Conservation (phyloP, 2,113 vertebrate genomes). For the Holacanthus passer region DNA sequence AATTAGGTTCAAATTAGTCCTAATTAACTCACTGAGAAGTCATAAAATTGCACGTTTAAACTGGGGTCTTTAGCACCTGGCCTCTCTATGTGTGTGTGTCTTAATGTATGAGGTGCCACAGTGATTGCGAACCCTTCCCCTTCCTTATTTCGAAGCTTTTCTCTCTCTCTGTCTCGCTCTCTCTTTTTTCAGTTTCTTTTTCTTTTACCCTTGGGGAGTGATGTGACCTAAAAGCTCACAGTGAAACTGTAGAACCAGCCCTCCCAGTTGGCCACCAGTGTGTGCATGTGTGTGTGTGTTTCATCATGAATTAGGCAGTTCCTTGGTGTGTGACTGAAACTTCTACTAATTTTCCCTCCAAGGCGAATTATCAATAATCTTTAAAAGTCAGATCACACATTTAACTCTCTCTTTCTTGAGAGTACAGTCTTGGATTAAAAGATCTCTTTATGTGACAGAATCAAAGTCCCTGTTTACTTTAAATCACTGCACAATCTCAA, state of each 20-base stretch:
- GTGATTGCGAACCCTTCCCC: conserved; percentile 16
- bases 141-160: neutral
- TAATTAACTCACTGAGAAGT: conserved; percentile 38
- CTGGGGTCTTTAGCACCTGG: conserved; percentile 19
- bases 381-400: neutral
- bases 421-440: neutral
- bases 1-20: conserved; percentile 43
- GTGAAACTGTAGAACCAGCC: conserved; percentile 65
- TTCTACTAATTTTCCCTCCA: neutral
- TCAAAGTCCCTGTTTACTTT: neutral
- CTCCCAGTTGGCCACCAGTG: conserved; percentile 48
- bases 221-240: conserved; percentile 63
- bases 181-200: conserved; percentile 30
- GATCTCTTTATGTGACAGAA: neutral
- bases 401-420: neutral
- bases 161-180: conserved; percentile 15
- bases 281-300: neutral
- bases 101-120: conserved; percentile 27
- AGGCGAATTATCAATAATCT: neutral
- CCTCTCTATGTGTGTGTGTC: neutral
- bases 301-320: conserved; percentile 41
- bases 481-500: neutral
- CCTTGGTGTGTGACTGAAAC: neutral
- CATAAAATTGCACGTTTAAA: conserved; percentile 43
- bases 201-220: conserved; percentile 50